Conservation (phyloP, 2,888 invertebrate species). For the Dynastes tityus region DNA sequence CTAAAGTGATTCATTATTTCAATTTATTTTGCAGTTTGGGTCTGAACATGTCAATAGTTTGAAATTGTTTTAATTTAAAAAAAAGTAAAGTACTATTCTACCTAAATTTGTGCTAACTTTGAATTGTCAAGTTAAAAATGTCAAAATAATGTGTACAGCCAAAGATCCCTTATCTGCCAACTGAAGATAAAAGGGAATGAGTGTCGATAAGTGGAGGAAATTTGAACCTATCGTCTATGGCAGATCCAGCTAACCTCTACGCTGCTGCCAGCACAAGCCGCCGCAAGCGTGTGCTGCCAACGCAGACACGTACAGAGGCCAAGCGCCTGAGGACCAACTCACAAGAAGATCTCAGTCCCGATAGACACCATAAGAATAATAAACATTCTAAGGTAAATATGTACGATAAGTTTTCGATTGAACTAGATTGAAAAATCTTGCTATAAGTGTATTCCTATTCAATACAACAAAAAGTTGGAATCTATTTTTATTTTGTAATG, state of each 20-base stretch:
- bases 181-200: constrained; percentile 70
- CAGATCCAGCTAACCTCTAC: constrained; percentile 88
- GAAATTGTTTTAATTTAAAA: constrained; percentile 10
- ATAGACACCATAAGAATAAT: constrained; percentile 43
- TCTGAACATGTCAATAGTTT: constrained; percentile 16
- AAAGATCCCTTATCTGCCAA: constrained; percentile 50
- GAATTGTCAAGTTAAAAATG: constrained; percentile 51
- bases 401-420: background rate
- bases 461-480: background rate
- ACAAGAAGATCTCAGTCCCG: constrained; percentile 67
- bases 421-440: background rate
- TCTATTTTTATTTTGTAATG: too few species aligned
- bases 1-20: constrained; percentile 36
- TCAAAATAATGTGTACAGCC: constrained; percentile 52
- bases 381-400: constrained; percentile 48
- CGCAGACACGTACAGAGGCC: constrained; percentile 74
- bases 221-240: constrained; percentile 91
- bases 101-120: constrained; percentile 42
- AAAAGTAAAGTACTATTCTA: background rate
- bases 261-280: constrained; percentile 74
- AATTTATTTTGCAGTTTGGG: constrained; percentile 27
- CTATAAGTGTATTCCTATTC: background rate
- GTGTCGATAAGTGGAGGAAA: constrained; percentile 76
- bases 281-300: constrained; percentile 73
- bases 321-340: constrained; percentile 75